Conservation (phyloP, 2,888 invertebrate species). For the Parnassius apollo region DNA sequence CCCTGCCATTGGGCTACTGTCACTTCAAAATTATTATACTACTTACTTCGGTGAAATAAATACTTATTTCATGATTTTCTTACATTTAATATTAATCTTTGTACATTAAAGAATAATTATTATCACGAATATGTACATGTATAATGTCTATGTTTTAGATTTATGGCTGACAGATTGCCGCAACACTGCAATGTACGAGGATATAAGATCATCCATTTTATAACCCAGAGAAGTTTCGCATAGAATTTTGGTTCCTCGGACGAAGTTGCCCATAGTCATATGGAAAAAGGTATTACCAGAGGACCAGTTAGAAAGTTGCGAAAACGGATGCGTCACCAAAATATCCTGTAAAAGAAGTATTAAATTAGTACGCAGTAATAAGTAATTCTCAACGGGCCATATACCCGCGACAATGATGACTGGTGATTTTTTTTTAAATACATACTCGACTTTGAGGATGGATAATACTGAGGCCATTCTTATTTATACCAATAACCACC, state of each 20-base stretch:
- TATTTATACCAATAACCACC: slow-evolving; percentile 94
- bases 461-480: slow-evolving; percentile 93
- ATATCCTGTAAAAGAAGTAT: slow-evolving; percentile 82
- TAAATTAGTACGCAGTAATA: too few relatives aligned
- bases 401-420: not conserved
- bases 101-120: not conserved
- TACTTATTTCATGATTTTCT: not conserved
- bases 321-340: slow-evolving; percentile 91
- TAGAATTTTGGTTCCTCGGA: slow-evolving; percentile 92
- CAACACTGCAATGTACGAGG: slow-evolving; percentile 89
- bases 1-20: too few relatives aligned
- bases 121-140: too few relatives aligned
- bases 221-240: slow-evolving; percentile 96
- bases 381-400: too few relatives aligned
- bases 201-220: slow-evolving; percentile 97
- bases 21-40: too few relatives aligned
- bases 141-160: slow-evolving; percentile 33
- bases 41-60: too few relatives aligned
- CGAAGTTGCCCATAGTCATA: slow-evolving; percentile 96
- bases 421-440: slow-evolving; percentile 27
- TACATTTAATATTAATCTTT: not conserved
- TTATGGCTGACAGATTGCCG: slow-evolving; percentile 60
- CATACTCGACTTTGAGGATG: slow-evolving; percentile 92
- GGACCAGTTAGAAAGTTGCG: slow-evolving; percentile 96
- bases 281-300: slow-evolving; percentile 97